These are phyloP conservation scores for Pogonocichla stellata DNA, from an alignment of 2,113 vertebrate genomes.

Conservation along the genomic window DNA sequence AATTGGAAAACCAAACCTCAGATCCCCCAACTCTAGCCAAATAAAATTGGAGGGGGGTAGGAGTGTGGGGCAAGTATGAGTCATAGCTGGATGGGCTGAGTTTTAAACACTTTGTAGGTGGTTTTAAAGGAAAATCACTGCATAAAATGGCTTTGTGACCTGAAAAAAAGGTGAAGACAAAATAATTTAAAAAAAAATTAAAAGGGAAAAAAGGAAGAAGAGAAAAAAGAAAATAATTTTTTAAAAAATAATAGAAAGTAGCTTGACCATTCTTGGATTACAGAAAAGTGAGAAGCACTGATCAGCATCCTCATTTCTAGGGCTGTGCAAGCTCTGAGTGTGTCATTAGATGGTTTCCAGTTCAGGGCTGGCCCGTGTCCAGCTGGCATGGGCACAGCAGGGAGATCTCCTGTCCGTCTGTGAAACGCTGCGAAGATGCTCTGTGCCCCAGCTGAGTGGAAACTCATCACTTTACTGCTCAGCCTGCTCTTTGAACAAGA, in stretches of 20 bases:
- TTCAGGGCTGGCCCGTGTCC: neutral
- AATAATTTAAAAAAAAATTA: accelerated
- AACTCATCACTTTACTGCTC: accelerated
- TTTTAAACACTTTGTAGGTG: neutral
- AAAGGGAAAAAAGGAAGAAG: accelerated
- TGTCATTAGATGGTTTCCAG: neutral
- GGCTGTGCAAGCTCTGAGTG: neutral
- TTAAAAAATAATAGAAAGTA: neutral
- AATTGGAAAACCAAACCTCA: neutral
- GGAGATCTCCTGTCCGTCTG: neutral
- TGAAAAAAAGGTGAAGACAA: neutral
- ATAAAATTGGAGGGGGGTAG: neutral
- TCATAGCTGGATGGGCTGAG: neutral
- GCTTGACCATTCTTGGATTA: neutral
- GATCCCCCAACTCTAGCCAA: neutral
- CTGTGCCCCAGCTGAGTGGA: accelerated
- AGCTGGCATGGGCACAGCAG: accelerated
- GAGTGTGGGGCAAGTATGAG: neutral
- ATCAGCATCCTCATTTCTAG: neutral
- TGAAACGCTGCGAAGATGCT: accelerated
- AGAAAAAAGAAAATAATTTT: neutral
- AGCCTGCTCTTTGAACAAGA: neutral
- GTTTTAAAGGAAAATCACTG: neutral
- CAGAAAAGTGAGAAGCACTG: neutral
- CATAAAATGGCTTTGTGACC: neutral